Evolutionary conservation across 1,140 invertebrate genomes (phyloP).

Genomic region (Thaumetopoea pityocampa): DNA sequence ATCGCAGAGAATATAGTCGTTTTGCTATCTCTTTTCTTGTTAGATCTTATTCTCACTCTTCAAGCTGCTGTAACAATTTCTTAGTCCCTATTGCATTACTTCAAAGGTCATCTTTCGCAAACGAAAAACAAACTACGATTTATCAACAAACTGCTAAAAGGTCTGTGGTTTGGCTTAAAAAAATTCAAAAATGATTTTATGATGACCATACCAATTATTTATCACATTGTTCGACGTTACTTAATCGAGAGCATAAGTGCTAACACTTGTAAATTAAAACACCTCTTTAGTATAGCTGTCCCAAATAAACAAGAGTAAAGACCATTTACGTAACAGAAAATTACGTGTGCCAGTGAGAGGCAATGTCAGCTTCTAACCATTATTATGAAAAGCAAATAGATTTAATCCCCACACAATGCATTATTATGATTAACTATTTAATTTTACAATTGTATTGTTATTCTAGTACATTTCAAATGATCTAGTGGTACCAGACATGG

Average conservation of each 20-base stretch:
- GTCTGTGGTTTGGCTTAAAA: conserved; percentile 38
- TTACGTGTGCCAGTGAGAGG: conserved; percentile 69
- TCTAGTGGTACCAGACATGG: no score
- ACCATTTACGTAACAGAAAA: conserved; percentile 64
- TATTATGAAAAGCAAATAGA: conserved; percentile 54
- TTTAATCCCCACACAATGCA: conserved; percentile 36
- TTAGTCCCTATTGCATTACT: conserved; percentile 5
- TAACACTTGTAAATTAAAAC: conserved; percentile 63
- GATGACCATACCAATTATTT: conserved; percentile 27
- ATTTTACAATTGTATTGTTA: no score
- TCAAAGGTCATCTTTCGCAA: conserved; percentile 30
- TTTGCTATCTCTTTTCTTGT: no score
- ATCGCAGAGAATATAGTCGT: no score
- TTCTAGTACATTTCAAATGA: no score
- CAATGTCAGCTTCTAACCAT: conserved; percentile 68
- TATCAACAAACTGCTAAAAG: conserved; percentile 39
- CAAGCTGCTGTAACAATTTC: no score
- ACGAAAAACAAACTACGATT: conserved; percentile 28
- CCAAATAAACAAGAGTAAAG: conserved; percentile 73
- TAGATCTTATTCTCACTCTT: no score
- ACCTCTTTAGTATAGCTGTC: conserved; percentile 61
- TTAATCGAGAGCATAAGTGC: conserved; percentile 38
- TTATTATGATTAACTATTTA: conserved; percentile 10
- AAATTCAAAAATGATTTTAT: conserved; percentile 43
- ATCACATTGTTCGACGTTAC: conserved; percentile 34